A percentile compares a stretch with the other conserved stretches of the same genome.
Evolutionary conservation across 1,140 invertebrate species (phyloP).

Genomic region (Elymnias hypermnestra): DNA sequence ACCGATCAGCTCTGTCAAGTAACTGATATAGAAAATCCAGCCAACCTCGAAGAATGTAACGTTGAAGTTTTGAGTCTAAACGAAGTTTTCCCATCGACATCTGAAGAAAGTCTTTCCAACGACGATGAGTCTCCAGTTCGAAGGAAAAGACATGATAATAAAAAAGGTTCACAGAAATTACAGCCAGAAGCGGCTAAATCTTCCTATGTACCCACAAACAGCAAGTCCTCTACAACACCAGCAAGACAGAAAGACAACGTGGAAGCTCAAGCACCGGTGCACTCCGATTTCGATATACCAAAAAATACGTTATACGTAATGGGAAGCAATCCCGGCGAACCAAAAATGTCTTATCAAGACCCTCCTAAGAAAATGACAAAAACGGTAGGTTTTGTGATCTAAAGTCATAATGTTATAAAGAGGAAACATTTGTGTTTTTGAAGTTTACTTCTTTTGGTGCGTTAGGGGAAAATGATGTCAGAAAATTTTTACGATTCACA

Average conservation of each 20-base stretch:
- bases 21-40: conserved; percentile 33
- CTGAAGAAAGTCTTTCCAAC: conserved; percentile 62
- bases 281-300: conserved; percentile 60
- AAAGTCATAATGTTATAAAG: too few relatives aligned
- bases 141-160: conserved; percentile 36
- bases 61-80: conserved; percentile 65
- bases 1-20: conserved; percentile 61
- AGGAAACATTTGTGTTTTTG: too few relatives aligned
- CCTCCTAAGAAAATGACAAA: conserved; percentile 64
- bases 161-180: conserved; percentile 29
- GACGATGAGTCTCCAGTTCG: conserved; percentile 52
- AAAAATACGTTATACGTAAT: conserved; percentile 61
- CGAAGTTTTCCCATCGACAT: conserved; percentile 63
- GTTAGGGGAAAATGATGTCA: too few relatives aligned
- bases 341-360: conserved; percentile 64
- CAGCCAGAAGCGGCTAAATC: conserved; percentile 34
- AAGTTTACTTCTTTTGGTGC: too few relatives aligned
- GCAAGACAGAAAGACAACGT: conserved; percentile 35
- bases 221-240: conserved; percentile 53
- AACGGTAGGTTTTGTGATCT: conserved; percentile 38
- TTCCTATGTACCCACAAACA: conserved; percentile 48
- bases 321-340: conserved; percentile 66
- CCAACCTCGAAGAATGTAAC: conserved; percentile 55
- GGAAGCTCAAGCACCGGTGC: conserved; percentile 43
- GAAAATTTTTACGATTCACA: too few relatives aligned